phyloP scores from a whole-genome alignment of 30 jellyfish, hydroid and myxozoan species.

The Phacellophora camtschatica region DNA sequence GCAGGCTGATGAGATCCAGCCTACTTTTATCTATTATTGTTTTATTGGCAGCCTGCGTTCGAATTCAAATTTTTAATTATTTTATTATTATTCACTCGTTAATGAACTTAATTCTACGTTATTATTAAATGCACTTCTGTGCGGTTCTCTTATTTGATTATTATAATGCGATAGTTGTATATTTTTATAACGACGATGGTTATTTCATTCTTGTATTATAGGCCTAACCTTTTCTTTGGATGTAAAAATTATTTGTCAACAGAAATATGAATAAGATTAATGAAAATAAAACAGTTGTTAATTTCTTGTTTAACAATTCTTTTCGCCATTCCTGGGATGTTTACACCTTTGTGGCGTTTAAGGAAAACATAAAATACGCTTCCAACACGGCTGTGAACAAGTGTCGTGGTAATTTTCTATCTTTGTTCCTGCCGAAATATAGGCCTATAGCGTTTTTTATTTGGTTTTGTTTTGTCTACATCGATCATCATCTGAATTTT shows the following conservation, averaged over 20 bases:
- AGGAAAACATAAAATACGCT: neutral
- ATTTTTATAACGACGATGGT: constrained; percentile 75
- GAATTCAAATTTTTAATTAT: constrained; percentile 61
- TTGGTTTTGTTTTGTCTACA: too few species aligned
- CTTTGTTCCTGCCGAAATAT: neutral
- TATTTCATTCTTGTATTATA: constrained; percentile 57
- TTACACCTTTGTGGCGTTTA: constrained; percentile 13
- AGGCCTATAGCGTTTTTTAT: too few species aligned
- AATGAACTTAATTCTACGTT: constrained; percentile 19
- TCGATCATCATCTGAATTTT: too few species aligned
- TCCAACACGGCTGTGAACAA: neutral
- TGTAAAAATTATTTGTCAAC: constrained; percentile 59
- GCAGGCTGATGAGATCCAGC: constrained; percentile 8
- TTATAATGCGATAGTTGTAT: constrained; percentile 65
- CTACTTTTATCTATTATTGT: constrained; percentile 36
- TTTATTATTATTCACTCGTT: constrained; percentile 49
- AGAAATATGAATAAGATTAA: constrained; percentile 33
- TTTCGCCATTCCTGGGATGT: neutral
- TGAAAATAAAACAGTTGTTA: constrained; percentile 1
- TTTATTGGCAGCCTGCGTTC: constrained; percentile 54
- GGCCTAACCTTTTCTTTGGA: constrained; percentile 58
- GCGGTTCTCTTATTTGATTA: constrained; percentile 65
- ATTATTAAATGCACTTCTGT: constrained; percentile 55
- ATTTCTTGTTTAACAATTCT: neutral
- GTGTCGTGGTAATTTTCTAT: neutral